Conservation (phyloP, 2,113 vertebrate genomes). For the Ictidomys tridecemlineatus region DNA sequence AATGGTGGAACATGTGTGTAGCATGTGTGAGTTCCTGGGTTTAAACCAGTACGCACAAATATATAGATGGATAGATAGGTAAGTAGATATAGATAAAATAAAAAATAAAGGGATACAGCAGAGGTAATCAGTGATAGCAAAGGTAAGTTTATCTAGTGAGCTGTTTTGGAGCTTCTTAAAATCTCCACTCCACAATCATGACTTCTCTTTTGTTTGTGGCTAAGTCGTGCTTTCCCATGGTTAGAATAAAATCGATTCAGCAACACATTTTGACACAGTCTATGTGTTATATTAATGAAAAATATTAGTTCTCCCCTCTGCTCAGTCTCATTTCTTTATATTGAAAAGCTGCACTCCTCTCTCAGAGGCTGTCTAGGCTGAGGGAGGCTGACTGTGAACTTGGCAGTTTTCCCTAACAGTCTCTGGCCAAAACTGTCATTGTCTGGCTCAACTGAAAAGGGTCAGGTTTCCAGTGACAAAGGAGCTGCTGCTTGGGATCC, state of each 20-base stretch:
- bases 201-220: constrained; percentile 21
- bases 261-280: constrained; percentile 8
- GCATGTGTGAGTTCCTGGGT: background rate
- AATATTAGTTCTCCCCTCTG: constrained; percentile 26
- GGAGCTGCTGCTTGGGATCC: constrained; percentile 37
- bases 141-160: constrained; percentile 65
- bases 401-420: constrained; percentile 56
- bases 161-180: constrained; percentile 36
- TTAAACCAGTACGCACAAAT: background rate
- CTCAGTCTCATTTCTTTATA: constrained; percentile 63
- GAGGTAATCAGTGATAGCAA: constrained; percentile 48
- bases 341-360: background rate
- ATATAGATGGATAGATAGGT: too few species aligned
- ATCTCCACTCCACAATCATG: constrained; percentile 42
- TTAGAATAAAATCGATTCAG: constrained; percentile 5
- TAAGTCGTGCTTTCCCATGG: constrained; percentile 62
- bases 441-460: constrained; percentile 7
- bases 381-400: constrained; percentile 22
- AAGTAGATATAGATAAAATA: background rate
- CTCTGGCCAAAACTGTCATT: constrained; percentile 26
- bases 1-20: background rate
- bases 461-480: constrained; percentile 61
- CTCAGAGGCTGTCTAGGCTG: constrained; percentile 40
- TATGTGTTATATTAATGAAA: constrained; percentile 15
- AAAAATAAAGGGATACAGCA: background rate